A percentile compares a stretch with the other conserved stretches of the same genome.
phyloP scores from a whole-genome alignment of 1,140 invertebrate genomes.

The Nephotettix cincticeps region DNA sequence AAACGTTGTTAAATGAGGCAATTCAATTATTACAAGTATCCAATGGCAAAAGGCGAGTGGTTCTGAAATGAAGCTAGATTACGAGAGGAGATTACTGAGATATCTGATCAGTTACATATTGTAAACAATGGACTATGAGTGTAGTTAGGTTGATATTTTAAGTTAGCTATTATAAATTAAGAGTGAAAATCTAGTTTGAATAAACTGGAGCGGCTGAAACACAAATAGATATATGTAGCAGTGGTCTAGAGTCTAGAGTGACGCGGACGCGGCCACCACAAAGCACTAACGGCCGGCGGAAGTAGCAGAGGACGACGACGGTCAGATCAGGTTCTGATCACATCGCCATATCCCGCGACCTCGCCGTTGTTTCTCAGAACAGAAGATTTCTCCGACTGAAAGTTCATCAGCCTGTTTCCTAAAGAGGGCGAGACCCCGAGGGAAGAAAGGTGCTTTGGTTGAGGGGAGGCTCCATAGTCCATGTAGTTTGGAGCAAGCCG shows the following conservation, averaged over 20 bases:
- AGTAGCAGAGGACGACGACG: not conserved
- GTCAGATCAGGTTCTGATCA: conserved; percentile 8
- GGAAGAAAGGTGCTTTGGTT: too few species aligned
- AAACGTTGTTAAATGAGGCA: too few species aligned
- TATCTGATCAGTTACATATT: too few species aligned
- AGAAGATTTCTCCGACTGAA: not conserved
- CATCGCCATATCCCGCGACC: not conserved
- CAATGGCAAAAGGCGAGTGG: too few species aligned
- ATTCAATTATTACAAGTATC: too few species aligned
- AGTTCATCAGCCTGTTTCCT: not conserved
- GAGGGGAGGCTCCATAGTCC: too few species aligned
- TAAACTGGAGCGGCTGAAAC: not conserved
- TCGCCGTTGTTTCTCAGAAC: not conserved
- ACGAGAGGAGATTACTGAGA: too few species aligned
- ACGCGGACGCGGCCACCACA: not conserved
- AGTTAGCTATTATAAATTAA: not conserved
- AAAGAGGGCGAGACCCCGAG: not conserved
- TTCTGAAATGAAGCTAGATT: too few species aligned
- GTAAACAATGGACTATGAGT: not conserved
- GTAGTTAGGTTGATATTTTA: not conserved
- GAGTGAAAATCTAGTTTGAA: not conserved
- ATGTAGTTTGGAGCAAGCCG: too few species aligned
- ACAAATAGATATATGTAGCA: not conserved
- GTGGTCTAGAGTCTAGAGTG: not conserved
- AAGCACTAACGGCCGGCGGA: not conserved